Percentiles rank a stretch among this genome's conserved stretches.
These are phyloP conservation scores for Oreotrochilus melanogaster DNA, from an alignment of 2,113 vertebrate species.

Conservation along the genomic window DNA sequence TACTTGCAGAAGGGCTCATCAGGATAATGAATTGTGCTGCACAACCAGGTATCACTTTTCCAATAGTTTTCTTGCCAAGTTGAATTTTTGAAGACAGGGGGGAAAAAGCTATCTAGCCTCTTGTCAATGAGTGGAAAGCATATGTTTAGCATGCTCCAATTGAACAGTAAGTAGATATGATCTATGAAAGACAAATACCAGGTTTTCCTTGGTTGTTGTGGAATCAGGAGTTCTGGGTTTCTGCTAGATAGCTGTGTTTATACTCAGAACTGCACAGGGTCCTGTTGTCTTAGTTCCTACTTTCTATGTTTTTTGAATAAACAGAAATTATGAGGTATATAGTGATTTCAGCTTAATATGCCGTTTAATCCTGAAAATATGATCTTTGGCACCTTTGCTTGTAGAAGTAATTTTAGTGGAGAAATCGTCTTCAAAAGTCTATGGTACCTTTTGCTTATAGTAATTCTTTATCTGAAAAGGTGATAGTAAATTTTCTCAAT, in stretches of 20 bases:
- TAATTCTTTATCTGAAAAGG: not conserved
- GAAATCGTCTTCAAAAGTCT: not conserved
- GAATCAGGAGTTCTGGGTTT: not conserved
- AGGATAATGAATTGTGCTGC: slow-evolving; percentile 92
- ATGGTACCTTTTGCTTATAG: not conserved
- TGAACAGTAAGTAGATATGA: not conserved
- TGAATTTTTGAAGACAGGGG: not conserved
- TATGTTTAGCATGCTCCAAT: fast-evolving
- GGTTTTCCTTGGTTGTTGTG: not conserved
- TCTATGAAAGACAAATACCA: not conserved
- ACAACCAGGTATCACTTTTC: slow-evolving; percentile 84
- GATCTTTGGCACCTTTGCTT: not conserved
- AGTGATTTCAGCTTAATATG: not conserved
- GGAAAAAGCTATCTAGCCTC: not conserved
- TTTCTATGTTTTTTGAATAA: not conserved
- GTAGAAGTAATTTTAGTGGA: not conserved
- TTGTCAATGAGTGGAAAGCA: not conserved
- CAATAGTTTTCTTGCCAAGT: not conserved
- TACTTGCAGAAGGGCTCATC: slow-evolving; percentile 93
- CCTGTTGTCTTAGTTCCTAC: not conserved
- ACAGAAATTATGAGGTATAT: not conserved
- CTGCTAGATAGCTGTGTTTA: not conserved
- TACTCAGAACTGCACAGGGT: not conserved
- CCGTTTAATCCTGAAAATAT: not conserved
- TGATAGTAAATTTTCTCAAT: not conserved